A percentile compares a stretch with the other conserved stretches of the same genome.
These are phyloP conservation scores for Gryllus bimaculatus DNA, from an alignment of 1,140 invertebrate species.

Conservation along the genomic window DNA sequence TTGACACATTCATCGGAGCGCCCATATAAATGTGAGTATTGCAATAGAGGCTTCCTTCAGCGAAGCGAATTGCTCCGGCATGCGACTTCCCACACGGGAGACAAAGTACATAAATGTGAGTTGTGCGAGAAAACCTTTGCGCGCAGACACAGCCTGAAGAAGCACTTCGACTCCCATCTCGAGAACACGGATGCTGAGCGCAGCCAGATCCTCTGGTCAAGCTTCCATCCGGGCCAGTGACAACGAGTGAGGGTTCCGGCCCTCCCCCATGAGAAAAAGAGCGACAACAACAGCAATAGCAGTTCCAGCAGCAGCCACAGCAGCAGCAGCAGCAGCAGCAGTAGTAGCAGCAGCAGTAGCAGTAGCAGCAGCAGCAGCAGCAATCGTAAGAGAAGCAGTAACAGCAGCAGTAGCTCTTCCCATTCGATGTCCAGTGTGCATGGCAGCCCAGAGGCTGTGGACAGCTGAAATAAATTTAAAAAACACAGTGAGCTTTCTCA, in stretches of 20 bases:
- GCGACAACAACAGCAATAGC: neutral
- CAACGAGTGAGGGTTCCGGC: neutral
- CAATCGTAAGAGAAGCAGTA: no score
- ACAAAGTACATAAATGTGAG: neutral
- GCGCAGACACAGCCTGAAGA: slow-evolving; percentile 2
- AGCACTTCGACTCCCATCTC: neutral
- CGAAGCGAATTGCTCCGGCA: neutral
- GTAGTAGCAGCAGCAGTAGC: neutral
- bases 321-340: neutral
- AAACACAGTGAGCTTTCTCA: no score
- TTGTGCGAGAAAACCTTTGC: neutral
- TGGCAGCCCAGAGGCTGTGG: no score
- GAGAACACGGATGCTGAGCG: neutral
- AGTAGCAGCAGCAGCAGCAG: no score
- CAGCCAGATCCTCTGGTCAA: neutral
- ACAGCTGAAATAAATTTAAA: no score
- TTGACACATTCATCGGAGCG: neutral
- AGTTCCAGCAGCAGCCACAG: neutral
- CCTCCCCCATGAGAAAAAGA: neutral
- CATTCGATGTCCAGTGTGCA: no score
- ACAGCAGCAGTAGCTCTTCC: no score
- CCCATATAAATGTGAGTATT: neutral
- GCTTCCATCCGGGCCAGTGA: neutral
- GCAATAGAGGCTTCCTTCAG: neutral
- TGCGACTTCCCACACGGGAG: neutral